Evolutionary conservation across 1,140 invertebrate species (phyloP).

Genomic region (Megalopta genalis): DNA sequence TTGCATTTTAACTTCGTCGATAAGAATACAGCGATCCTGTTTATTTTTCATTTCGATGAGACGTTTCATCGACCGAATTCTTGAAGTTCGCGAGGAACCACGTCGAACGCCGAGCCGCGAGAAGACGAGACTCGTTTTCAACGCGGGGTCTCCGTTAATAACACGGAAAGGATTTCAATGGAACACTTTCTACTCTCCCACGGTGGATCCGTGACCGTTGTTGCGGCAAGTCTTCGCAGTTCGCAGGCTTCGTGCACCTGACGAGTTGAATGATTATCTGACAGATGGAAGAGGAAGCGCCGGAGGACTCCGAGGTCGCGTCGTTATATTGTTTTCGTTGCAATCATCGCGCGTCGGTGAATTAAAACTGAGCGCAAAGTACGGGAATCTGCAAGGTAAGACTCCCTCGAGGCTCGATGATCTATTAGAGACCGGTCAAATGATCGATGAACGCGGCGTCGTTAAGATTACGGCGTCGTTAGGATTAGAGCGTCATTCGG

Average conservation of each 20-base stretch:
- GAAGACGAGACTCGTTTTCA: conserved; percentile 41
- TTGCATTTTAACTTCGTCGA: too few species aligned
- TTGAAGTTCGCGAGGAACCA: neutral
- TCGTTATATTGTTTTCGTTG: neutral
- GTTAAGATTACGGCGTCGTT: too few species aligned
- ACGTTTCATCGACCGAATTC: too few species aligned
- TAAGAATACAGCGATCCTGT: too few species aligned
- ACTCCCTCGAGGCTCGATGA: too few species aligned
- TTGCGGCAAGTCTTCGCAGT: neutral
- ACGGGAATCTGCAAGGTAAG: too few species aligned
- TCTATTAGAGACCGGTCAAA: too few species aligned
- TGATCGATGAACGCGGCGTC: too few species aligned
- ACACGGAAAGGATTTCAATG: conserved; percentile 26
- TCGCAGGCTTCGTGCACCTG: conserved; percentile 8
- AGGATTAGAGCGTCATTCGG: too few species aligned
- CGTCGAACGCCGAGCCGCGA: conserved; percentile 12
- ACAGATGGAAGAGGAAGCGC: neutral
- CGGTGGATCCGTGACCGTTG: conserved; percentile 19
- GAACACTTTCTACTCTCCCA: conserved; percentile 54
- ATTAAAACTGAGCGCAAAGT: neutral
- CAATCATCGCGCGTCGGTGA: neutral
- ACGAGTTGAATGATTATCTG: neutral
- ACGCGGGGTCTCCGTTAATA: conserved; percentile 36
- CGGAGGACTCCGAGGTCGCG: neutral
- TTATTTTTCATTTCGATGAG: too few species aligned